Conservation (phyloP, 2,797 vertebrate genomes). For the Gymnothorax javanicus region DNA sequence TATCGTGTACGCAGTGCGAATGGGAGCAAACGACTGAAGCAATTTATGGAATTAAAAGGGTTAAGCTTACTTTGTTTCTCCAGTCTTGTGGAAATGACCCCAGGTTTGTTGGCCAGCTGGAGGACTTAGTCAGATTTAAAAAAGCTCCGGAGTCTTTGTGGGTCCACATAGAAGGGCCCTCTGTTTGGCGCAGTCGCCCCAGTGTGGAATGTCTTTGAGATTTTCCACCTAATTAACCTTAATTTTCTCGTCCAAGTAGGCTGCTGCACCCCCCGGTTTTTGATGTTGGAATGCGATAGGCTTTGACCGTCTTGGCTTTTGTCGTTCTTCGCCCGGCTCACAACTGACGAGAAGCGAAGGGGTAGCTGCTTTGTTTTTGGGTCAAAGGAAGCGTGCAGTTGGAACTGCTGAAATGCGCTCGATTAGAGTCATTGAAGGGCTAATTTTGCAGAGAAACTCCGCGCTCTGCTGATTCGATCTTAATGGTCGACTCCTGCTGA, state of each 20-base stretch:
- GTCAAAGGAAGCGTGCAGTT: slow-evolving; percentile 18
- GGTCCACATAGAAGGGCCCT: slow-evolving; percentile 15
- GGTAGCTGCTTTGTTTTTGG: slow-evolving; percentile 7
- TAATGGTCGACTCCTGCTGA: neutral
- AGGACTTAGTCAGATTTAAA: neutral
- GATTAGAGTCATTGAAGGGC: slow-evolving; percentile 2
- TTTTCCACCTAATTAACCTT: slow-evolving; percentile 34
- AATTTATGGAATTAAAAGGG: neutral
- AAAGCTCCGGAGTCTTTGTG: slow-evolving; percentile 17
- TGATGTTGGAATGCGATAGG: slow-evolving; percentile 8
- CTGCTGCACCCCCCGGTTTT: neutral
- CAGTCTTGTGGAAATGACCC: neutral
- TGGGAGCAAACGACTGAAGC: neutral
- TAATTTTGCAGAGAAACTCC: neutral
- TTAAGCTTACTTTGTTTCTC: neutral
- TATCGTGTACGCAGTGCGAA: no score
- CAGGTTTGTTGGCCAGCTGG: neutral
- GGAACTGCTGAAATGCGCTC: neutral
- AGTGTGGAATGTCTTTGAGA: slow-evolving; percentile 9
- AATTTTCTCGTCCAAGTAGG: slow-evolving; percentile 19
- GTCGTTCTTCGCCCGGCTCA: neutral
- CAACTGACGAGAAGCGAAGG: neutral
- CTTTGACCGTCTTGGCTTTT: slow-evolving; percentile 1
- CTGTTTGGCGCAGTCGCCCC: neutral
- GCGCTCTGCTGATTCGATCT: neutral